Conservation (phyloP, 2,888 invertebrate species). For the Drosophila atripex region DNA sequence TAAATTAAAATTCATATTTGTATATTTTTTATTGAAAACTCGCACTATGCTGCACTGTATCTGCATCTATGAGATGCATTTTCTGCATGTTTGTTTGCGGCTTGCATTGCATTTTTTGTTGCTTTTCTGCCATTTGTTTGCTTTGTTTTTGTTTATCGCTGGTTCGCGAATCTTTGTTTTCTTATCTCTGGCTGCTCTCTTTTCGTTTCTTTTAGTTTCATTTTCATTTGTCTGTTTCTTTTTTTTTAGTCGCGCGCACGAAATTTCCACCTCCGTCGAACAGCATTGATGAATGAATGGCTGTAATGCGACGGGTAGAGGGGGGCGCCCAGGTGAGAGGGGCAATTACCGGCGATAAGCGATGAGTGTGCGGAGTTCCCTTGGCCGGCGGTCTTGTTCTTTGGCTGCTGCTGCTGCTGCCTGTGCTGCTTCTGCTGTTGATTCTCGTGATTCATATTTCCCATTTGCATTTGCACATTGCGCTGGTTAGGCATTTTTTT, state of each 20-base stretch:
- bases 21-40: background rate
- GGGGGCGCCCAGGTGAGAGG: background rate
- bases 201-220: conserved; percentile 28
- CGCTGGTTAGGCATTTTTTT: conserved; percentile 73
- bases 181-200: conserved; percentile 29
- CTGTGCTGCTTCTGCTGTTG: conserved; percentile 2
- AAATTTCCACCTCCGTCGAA: conserved; percentile 51
- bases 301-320: background rate
- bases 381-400: conserved; percentile 44
- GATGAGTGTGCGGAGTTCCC: conserved; percentile 74
- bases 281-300: conserved; percentile 67
- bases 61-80: conserved; percentile 33
- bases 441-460: conserved; percentile 62
- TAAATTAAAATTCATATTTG: background rate
- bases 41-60: conserved; percentile 9
- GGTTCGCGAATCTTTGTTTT: conserved; percentile 34
- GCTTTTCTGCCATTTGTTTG: conserved; percentile 14
- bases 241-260: conserved; percentile 64
- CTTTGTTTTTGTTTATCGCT: conserved; percentile 42
- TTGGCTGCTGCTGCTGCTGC: background rate
- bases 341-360: conserved; percentile 55
- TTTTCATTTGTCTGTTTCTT: conserved; percentile 46
- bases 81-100: conserved; percentile 33
- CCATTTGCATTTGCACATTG: conserved; percentile 57
- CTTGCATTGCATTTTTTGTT: conserved; percentile 17